These are phyloP conservation scores for Hartigia nigra DNA, from an alignment of 2,888 invertebrate species.

Conservation along the genomic window DNA sequence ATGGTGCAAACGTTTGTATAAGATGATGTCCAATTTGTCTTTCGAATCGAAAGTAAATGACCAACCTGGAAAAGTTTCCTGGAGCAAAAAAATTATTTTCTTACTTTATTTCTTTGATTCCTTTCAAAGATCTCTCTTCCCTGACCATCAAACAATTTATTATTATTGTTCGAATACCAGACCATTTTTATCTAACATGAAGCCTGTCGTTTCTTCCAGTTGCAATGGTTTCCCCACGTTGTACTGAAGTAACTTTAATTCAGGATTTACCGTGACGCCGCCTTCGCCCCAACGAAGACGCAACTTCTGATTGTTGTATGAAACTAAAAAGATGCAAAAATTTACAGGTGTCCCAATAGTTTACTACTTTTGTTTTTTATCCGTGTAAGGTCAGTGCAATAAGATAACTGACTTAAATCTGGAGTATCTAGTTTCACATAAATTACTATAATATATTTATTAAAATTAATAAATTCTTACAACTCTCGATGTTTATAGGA, in stretches of 20 bases:
- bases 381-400: neutral
- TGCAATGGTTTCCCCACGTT: slow-evolving; percentile 80
- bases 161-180: slow-evolving; percentile 28
- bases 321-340: slow-evolving; percentile 70
- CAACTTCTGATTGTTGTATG: slow-evolving; percentile 82
- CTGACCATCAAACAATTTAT: neutral
- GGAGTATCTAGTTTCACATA: neutral
- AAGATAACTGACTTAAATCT: slow-evolving; percentile 2
- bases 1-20: slow-evolving; percentile 88
- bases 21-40: slow-evolving; percentile 87
- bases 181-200: slow-evolving; percentile 83
- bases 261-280: slow-evolving; percentile 83
- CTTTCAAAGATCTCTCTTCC: neutral
- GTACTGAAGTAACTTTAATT: slow-evolving; percentile 83
- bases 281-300: slow-evolving; percentile 79
- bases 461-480: slow-evolving; percentile 69
- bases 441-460: slow-evolving; percentile 39
- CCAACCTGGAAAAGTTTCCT: slow-evolving; percentile 83
- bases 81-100: slow-evolving; percentile 25
- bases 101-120: neutral
- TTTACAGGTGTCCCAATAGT: neutral
- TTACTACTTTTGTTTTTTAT: neutral
- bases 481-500: slow-evolving; percentile 86
- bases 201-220: slow-evolving; percentile 78
- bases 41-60: slow-evolving; percentile 84